Percentiles rank a stretch among this genome's conserved stretches.
phyloP scores from a whole-genome alignment of 2,888 invertebrate species.

The Stenotaenia linearis region DNA sequence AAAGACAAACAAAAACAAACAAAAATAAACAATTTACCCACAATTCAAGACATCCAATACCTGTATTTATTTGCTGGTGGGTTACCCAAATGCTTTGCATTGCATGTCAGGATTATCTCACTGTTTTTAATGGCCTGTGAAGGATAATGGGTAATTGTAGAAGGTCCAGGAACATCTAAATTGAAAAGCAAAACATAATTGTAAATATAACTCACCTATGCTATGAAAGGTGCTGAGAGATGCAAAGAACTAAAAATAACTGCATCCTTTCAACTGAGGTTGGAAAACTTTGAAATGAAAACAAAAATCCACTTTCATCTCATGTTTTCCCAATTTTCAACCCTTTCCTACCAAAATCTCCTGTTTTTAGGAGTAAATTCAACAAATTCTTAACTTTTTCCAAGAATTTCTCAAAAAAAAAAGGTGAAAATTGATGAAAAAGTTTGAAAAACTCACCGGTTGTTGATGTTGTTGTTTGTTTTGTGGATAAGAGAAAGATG shows the following conservation, averaged over 20 bases:
- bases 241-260: neutral
- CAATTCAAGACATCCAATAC: too few species aligned
- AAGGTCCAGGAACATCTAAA: conserved; percentile 77
- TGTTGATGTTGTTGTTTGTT: neutral
- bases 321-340: too few species aligned
- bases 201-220: neutral
- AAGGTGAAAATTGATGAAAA: too few species aligned
- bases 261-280: neutral
- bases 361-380: too few species aligned
- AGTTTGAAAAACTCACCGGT: neutral
- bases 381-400: too few species aligned
- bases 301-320: too few species aligned
- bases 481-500: neutral
- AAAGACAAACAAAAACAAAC: too few species aligned
- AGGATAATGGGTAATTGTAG: conserved; percentile 67
- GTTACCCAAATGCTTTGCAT: conserved; percentile 72
- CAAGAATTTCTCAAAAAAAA: too few species aligned
- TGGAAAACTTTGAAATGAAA: neutral
- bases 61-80: conserved; percentile 53
- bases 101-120: conserved; percentile 74
- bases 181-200: neutral
- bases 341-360: too few species aligned
- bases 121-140: conserved; percentile 73
- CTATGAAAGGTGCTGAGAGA: neutral
- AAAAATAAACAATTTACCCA: too few species aligned